Conservation (phyloP, 2,888 invertebrate genomes). For the Antitype chi region DNA sequence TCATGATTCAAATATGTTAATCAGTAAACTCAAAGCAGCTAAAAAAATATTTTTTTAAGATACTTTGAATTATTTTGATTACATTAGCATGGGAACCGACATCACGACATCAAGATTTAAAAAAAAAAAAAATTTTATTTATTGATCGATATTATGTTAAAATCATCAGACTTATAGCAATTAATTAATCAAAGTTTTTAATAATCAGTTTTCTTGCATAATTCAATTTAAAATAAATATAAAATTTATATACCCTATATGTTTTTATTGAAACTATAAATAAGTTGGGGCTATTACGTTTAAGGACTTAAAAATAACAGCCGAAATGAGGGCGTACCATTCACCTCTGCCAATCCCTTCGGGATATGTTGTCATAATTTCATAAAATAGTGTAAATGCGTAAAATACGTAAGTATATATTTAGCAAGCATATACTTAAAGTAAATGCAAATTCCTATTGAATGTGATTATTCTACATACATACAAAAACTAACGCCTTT, state of each 20-base stretch:
- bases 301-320: background rate
- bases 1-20: background rate
- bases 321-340: background rate
- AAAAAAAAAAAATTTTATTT: background rate
- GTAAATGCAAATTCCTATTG: constrained; percentile 24
- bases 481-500: background rate
- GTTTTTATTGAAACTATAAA: constrained; percentile 5
- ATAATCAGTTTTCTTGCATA: background rate
- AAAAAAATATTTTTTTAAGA: background rate
- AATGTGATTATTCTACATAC: background rate
- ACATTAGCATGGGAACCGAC: background rate
- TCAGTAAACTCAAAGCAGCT: background rate
- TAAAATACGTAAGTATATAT: constrained; percentile 11
- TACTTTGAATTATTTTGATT: background rate
- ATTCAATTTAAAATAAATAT: constrained; percentile 5
- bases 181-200: too few species aligned
- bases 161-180: background rate
- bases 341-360: background rate
- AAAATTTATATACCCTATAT: too few species aligned
- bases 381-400: constrained; percentile 18
- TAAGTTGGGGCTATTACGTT: background rate
- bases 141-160: constrained; percentile 9
- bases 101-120: constrained; percentile 3
- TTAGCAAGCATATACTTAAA: constrained; percentile 21
- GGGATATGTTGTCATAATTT: background rate